phyloP scores from a whole-genome alignment of 1,140 invertebrate species.

The Rhynchophorus ferrugineus region DNA sequence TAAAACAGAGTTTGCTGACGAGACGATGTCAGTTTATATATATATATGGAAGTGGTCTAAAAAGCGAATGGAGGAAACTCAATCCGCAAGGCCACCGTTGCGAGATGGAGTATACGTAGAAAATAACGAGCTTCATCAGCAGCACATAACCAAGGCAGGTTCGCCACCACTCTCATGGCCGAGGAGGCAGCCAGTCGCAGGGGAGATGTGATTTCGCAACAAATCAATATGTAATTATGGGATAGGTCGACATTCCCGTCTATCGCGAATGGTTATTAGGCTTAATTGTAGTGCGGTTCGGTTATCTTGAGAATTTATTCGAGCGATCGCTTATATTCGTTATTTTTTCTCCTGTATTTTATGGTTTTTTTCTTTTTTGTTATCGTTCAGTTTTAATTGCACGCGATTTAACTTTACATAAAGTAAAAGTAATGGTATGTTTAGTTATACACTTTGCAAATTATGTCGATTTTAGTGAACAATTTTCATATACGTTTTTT shows the following conservation, averaged over 20 bases:
- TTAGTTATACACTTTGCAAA: too few relatives aligned
- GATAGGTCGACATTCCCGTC: slow-evolving; percentile 14
- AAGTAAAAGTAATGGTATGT: too few relatives aligned
- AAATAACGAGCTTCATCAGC: slow-evolving; percentile 16
- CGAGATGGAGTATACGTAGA: slow-evolving; percentile 14
- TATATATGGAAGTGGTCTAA: slow-evolving; percentile 4
- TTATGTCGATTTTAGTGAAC: too few relatives aligned
- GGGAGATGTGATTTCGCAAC: slow-evolving; percentile 13
- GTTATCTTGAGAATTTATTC: not conserved
- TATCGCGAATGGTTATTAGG: slow-evolving; percentile 9
- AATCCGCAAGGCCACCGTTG: not conserved
- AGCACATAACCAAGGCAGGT: slow-evolving; percentile 7
- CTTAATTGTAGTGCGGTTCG: not conserved
- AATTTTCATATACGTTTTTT: too few relatives aligned
- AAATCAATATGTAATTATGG: slow-evolving; percentile 28
- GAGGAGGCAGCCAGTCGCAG: not conserved
- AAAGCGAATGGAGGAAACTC: slow-evolving; percentile 5
- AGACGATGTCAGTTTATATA: not conserved
- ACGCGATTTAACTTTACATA: too few relatives aligned
- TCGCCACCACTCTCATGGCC: slow-evolving; percentile 2
- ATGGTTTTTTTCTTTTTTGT: too few relatives aligned
- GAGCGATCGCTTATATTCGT: not conserved
- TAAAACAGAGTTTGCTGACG: not conserved
- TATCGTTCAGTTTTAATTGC: too few relatives aligned
- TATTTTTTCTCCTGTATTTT: too few relatives aligned